phyloP scores from a whole-genome alignment of 2,797 vertebrate genomes.

The Tangara arthus region DNA sequence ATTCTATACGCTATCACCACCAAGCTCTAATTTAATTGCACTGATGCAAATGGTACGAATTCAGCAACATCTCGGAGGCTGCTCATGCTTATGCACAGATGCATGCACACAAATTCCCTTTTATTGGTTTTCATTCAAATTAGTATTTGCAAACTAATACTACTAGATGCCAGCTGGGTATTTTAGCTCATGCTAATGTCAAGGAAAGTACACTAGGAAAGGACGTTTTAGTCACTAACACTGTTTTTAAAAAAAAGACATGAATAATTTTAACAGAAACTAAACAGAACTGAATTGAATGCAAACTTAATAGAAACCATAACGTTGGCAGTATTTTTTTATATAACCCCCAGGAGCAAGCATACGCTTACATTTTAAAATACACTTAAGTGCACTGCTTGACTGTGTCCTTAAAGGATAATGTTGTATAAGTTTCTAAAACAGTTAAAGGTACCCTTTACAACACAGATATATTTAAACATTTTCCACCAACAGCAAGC shows the following conservation, averaged over 20 bases:
- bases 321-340: neutral
- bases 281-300: neutral
- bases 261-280: neutral
- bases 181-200: neutral
- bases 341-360: neutral
- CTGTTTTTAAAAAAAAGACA: neutral
- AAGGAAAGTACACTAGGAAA: neutral
- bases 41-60: slow-evolving; percentile 16
- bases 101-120: neutral
- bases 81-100: neutral
- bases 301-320: neutral
- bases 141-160: neutral
- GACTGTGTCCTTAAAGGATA: neutral
- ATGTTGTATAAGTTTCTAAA: neutral
- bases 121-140: neutral
- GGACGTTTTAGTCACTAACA: neutral
- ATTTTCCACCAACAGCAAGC: neutral
- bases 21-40: slow-evolving; percentile 34
- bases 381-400: neutral
- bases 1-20: neutral
- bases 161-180: neutral
- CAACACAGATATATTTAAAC: neutral
- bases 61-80: neutral
- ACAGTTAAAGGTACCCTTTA: neutral
- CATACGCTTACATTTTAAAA: neutral